Percentiles rank a stretch among this genome's conserved stretches.
Conservation (phyloP, 23 tunicate species). For the Oikopleura dioica region DNA sequence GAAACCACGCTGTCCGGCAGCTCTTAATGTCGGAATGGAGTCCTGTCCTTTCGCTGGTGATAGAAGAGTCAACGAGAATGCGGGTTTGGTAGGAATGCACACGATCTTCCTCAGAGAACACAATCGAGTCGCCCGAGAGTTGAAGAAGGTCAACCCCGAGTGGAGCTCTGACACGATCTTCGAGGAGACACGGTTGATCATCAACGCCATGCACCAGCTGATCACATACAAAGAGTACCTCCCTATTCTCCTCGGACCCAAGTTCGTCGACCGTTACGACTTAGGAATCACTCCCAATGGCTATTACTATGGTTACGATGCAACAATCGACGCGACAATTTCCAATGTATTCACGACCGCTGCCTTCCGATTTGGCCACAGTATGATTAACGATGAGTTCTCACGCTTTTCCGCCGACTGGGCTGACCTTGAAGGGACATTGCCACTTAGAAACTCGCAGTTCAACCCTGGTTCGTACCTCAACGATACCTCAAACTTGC, state of each 20-base stretch:
- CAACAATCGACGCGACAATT: constrained; percentile 35
- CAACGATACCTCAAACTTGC: background rate
- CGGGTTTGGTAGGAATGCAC: constrained; percentile 12
- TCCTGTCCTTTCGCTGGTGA: constrained; percentile 9
- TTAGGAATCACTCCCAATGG: constrained; percentile 22
- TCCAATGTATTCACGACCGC: constrained; percentile 55
- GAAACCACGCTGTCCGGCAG: background rate
- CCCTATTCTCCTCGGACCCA: constrained; percentile 27
- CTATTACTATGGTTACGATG: constrained; percentile 50
- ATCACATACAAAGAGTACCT: constrained; percentile 32
- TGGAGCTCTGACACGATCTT: background rate
- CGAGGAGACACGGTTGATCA: background rate
- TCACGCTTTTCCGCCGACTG: background rate
- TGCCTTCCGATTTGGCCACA: constrained; percentile 54
- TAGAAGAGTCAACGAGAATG: background rate
- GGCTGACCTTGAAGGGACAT: background rate
- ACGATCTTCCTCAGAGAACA: constrained; percentile 15
- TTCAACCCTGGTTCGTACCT: constrained; percentile 18
- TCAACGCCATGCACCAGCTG: constrained; percentile 7
- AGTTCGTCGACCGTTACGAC: constrained; percentile 26
- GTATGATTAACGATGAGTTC: constrained; percentile 14
- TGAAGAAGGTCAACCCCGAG: background rate
- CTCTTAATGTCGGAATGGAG: background rate
- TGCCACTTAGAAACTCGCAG: constrained; percentile 13
- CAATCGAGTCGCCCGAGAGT: background rate